Evolutionary conservation across 1,140 invertebrate genomes (phyloP).

Genomic region (Trichoplusia ni): DNA sequence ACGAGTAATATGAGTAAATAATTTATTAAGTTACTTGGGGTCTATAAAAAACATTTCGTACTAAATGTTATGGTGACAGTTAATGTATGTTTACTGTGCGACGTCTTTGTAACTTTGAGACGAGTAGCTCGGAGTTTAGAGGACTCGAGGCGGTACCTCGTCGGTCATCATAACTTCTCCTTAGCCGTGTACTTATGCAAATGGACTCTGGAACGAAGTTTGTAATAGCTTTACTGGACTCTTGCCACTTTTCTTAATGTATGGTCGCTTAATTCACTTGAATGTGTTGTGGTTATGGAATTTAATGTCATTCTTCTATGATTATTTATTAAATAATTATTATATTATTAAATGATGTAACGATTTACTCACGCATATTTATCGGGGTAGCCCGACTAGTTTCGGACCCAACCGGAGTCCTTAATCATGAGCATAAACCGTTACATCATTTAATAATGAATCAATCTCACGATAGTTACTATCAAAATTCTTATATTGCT

Average conservation of each 20-base stretch:
- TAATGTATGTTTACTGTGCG: conserved; percentile 11
- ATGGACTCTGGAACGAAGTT: neutral
- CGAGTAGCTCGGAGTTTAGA: neutral
- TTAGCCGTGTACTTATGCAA: conserved; percentile 1
- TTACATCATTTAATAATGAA: too few species aligned
- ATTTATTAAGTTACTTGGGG: conserved; percentile 7
- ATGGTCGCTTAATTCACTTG: too few species aligned
- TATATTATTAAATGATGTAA: too few species aligned
- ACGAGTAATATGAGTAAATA: conserved; percentile 1
- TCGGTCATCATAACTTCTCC: conserved; percentile 21
- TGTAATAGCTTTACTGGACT: neutral
- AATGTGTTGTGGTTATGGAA: too few species aligned
- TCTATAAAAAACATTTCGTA: neutral
- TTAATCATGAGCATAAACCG: too few species aligned
- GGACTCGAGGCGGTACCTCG: conserved; percentile 15
- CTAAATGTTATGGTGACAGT: neutral
- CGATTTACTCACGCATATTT: too few species aligned
- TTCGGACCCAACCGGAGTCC: too few species aligned
- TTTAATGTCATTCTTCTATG: too few species aligned
- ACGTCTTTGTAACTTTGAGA: conserved; percentile 13
- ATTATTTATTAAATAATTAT: too few species aligned
- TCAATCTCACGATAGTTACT: too few species aligned
- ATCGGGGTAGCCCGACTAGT: too few species aligned
- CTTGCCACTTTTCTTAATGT: neutral
- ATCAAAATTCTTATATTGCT: too few species aligned